Evolutionary conservation across 2,113 vertebrate genomes (phyloP).

Genomic region (Picathartes gymnocephalus): DNA sequence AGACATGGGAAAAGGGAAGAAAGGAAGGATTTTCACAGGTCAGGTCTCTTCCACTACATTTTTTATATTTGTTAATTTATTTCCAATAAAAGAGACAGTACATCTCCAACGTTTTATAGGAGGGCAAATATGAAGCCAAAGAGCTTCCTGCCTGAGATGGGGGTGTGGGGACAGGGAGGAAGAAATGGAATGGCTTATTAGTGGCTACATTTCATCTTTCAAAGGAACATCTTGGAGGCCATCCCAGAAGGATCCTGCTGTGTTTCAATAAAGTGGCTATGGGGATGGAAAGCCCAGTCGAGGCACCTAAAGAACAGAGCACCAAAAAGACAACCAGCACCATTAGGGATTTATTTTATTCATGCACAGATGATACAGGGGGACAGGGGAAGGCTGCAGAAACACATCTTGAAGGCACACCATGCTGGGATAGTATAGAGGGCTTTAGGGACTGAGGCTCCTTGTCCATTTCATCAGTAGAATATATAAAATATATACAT

Average conservation of each 20-base stretch:
- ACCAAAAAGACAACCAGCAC: background rate
- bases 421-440: background rate
- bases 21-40: background rate
- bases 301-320: slow-evolving; percentile 13
- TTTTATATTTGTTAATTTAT: background rate
- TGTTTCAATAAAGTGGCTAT: slow-evolving; percentile 36
- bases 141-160: background rate
- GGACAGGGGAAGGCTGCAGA: background rate
- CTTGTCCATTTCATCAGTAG: background rate
- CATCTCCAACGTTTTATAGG: background rate
- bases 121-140: background rate
- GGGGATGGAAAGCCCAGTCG: background rate
- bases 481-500: background rate
- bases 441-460: background rate
- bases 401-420: background rate
- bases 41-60: background rate
- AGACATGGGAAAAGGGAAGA: background rate
- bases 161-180: background rate
- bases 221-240: slow-evolving; percentile 48
- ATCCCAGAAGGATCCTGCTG: slow-evolving; percentile 61
- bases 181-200: slow-evolving; percentile 17
- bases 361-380: background rate
- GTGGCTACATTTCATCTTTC: slow-evolving; percentile 51
- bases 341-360: slow-evolving; percentile 5
- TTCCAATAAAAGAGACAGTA: background rate